Conservation (phyloP, 2,113 vertebrate species). For the Lepus americanus region DNA sequence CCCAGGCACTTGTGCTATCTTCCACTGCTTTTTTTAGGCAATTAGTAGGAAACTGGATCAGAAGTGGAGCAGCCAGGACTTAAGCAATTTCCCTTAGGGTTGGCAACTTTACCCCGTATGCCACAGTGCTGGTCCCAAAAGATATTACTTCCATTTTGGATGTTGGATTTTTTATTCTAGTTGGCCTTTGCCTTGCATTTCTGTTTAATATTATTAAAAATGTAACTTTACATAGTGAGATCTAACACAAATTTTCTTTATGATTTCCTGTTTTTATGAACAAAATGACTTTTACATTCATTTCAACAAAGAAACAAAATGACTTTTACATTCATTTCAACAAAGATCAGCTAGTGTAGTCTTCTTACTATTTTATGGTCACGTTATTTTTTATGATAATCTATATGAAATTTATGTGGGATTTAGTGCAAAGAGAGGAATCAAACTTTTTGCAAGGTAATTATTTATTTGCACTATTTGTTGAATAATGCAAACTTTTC, state of each 20-base stretch:
- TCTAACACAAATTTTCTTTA: constrained; percentile 13
- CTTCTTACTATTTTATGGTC: background rate
- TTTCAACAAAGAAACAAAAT: constrained; percentile 6
- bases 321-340: constrained; percentile 16
- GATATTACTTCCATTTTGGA: background rate
- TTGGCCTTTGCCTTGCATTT: constrained; percentile 13
- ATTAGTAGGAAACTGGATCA: too few species aligned
- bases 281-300: background rate
- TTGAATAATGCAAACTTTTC: constrained; percentile 21
- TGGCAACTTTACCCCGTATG: too few species aligned
- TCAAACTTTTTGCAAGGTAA: background rate
- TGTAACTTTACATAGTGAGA: constrained; percentile 16
- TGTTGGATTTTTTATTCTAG: background rate
- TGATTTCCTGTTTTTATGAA: background rate
- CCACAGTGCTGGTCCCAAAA: too few species aligned
- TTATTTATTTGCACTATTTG: constrained; percentile 15
- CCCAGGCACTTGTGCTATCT: too few species aligned
- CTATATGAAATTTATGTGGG: background rate
- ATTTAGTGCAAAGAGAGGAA: background rate
- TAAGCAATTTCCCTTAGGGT: too few species aligned
- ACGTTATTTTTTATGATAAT: background rate
- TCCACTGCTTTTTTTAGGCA: too few species aligned
- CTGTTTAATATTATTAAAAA: constrained; percentile 39
- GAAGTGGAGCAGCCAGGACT: too few species aligned
- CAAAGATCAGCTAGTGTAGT: constrained; percentile 2